Evolutionary conservation across 2,797 vertebrate species (phyloP), one percentile per base, ranked within the genome.

Genomic region (Chanos chanos): DNA sequence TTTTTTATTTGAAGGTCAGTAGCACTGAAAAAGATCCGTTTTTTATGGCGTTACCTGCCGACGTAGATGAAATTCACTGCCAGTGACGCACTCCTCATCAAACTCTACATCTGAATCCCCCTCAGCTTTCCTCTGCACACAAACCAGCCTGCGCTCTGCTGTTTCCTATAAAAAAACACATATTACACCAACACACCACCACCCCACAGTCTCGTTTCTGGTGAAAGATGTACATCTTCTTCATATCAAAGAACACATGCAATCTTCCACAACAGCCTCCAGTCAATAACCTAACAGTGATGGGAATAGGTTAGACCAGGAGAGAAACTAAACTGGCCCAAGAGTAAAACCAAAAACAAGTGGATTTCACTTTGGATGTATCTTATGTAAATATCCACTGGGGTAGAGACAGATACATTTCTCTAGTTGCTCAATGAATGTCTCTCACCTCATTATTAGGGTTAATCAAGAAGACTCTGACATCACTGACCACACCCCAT

Each of bases 381-480:
- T n/a, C n/a, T n/a, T n/a, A n/a, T n/a, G n/a, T n/a, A n/a, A n/a
- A n/a, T n/a, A n/a, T n/a, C n/a, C n/a, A n/a, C n/a, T n/a, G n/a
- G n/a, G n/a, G n/a, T n/a, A n/a, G n/a, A n/a, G n/a, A n/a, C n/a
- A n/a, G 10, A 12, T 1, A n/a, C 6, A 3, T n/a, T 25, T 5
- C 10, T 19, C 28, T 33, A 6, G 2, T 8, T 0, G 10, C 12
- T 5, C 13, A 7, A 19, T 7, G 6, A 5, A 3, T 1, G n/a
- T 22, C 24, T 47, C 82, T 80, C 60, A 92, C 93, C 82, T 93
- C 83, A 4, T 86, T 84, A 41, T 71, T 66, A 0, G 75, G 40
- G 68, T 87, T 86, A 5, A 94, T 52, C 12, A 95, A 89, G 4
- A 77, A 63, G 30, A 94, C 83, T 25, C 68, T 79, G 1, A 90